Evolutionary conservation across 1,140 invertebrate genomes (phyloP), one percentile per base, ranked within the genome.

Genomic region (Brachionus sp.): DNA sequence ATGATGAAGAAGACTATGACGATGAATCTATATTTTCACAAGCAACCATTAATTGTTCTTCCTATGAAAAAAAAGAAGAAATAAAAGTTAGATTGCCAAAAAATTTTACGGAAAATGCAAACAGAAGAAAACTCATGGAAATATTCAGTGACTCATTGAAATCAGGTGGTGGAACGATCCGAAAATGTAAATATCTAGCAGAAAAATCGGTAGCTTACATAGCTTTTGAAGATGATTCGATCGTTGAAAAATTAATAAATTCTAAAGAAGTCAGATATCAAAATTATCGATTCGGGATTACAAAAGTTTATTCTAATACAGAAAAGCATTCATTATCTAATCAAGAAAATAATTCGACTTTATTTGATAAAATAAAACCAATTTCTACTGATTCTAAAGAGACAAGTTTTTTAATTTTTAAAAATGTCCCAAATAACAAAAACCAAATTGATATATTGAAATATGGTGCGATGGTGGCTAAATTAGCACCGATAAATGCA

Each of bases 361-460:
- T n/a, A 12, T 9, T 9, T 12, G 62, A 33, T 29, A 66, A 29
- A 16, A n/a, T 37, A 2, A 6, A 37, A 70, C 12, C 33, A 16
- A 37, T 13, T 37, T 19, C 12, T 7, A 25, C 10, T 19, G 0
- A 46, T 46, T 29, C 42, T 5, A 29, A 39, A 46, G 46, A 23
- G 9, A 10, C 10, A 7, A 33, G 46, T 42, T 39, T 39, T 42
- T 70, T 46, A 10, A 23, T 75, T 46, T 9, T 57, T 9, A 75
- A 75, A 75, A 75, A 46, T 75, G 70, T 46, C 29, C 19, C 13
- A 73, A 73, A 44, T 25, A 19, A 25, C 9, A 75, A 75, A 46
- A 46, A 23, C 12, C 29, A 75, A 46, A 23, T 19, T 44, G 70
- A 75, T 75, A 12, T 75, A 25, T 10, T 75, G 7, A 39, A 19